These are phyloP conservation scores for Minunthozetes semirufus DNA, from an alignment of 2,888 invertebrate genomes.

Conservation along the genomic window DNA sequence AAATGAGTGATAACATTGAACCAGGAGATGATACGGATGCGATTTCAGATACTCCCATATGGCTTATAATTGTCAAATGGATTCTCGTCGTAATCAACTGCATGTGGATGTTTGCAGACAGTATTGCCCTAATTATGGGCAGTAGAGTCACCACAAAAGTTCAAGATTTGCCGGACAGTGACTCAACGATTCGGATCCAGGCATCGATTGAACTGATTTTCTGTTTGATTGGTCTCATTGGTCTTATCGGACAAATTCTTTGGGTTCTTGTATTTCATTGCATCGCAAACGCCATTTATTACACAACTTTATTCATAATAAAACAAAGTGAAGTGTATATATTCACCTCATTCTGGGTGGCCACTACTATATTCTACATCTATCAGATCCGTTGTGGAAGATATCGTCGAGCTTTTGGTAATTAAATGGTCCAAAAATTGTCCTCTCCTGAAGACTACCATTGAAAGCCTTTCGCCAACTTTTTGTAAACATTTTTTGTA, in stretches of 20 bases:
- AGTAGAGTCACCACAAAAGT: neutral
- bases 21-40: neutral
- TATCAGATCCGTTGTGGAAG: neutral
- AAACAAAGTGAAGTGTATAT: neutral
- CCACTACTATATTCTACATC: neutral
- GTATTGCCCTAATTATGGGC: neutral
- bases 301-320: neutral
- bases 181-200: neutral
- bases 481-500: neutral
- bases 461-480: too few relatives aligned
- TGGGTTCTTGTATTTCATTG: neutral
- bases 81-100: conserved; percentile 3
- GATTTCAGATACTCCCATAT: neutral
- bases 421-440: neutral
- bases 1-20: neutral
- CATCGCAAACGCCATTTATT: neutral
- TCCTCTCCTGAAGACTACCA: neutral
- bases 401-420: neutral
- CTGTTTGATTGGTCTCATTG: neutral
- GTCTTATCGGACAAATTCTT: neutral
- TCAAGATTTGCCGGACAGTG: neutral
- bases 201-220: neutral
- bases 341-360: neutral
- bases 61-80: conserved; percentile 7
- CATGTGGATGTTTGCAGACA: neutral